phyloP scores from a whole-genome alignment of 2,888 invertebrate species.

The Abscondita cerata region DNA sequence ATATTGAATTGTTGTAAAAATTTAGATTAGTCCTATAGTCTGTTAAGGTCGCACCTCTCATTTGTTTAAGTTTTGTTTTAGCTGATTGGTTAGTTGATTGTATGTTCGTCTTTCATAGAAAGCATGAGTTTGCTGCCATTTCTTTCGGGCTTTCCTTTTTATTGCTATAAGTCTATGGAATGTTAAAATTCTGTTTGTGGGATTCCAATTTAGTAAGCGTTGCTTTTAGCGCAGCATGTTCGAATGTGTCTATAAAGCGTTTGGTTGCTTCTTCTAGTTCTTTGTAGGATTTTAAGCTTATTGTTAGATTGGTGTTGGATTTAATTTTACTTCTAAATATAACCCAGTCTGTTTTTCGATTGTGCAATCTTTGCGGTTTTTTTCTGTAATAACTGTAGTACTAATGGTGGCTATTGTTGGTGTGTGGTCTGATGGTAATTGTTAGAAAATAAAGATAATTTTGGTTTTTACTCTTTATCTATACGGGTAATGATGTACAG shows the following conservation, averaged over 20 bases:
- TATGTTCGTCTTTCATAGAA: background rate
- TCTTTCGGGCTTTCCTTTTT: too few species aligned
- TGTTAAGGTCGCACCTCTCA: background rate
- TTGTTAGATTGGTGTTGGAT: background rate
- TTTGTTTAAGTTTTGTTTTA: background rate
- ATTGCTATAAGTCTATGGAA: too few species aligned
- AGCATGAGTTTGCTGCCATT: background rate
- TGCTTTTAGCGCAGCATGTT: background rate
- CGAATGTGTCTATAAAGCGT: background rate
- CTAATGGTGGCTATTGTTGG: too few species aligned
- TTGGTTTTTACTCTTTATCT: too few species aligned
- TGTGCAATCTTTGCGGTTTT: too few species aligned
- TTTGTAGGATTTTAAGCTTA: background rate
- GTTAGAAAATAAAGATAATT: too few species aligned
- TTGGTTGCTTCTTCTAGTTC: background rate
- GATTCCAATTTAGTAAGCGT: too few species aligned
- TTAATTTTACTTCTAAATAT: conserved; percentile 1
- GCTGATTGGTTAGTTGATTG: background rate
- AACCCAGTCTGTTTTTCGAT: background rate
- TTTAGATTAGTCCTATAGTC: background rate
- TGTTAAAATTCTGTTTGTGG: background rate
- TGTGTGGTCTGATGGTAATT: background rate
- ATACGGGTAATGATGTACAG: too few species aligned
- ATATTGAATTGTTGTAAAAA: background rate
- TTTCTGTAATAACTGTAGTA: background rate